Evolutionary conservation across 2,888 invertebrate genomes (phyloP), one percentile per base, ranked within the genome.

Genomic region (Lutraria lutraria): DNA sequence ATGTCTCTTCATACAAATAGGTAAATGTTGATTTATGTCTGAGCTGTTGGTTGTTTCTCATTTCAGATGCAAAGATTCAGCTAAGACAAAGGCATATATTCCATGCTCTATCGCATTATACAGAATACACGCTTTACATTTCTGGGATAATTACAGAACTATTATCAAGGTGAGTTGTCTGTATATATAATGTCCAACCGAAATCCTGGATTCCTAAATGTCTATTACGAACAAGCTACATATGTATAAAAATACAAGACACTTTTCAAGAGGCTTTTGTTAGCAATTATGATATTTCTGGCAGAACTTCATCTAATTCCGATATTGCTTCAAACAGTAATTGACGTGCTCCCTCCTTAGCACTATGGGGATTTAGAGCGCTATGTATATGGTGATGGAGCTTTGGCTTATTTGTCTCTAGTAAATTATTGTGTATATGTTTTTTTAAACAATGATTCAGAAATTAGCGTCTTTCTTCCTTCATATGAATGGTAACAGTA

Each of bases 41-140:
- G 43, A 43, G 43, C 2, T 43, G 43, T 43, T 43, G 43, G 43
- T 68, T 10, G 63, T 34, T 68, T 68, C n/a, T 53, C 34, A 13
- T 81, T 21, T 13, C 29, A 88, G 83, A 68, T 84, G 63, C 53
- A 80, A 88, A 29, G 68, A 96, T 52, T 95, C 96, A 0, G 54
- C 52, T 0, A 93, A 95, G 43, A 94, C 94, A 13, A 96, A 96
- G 83, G 96, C 96, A 0, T 96, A 93, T 88, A 81, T 96, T 4
- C 96, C 96, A 0, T 96, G 96, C 83, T 94, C 93, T 12, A 90
- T 96, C 25, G 95, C 96, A 0, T 90, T 96, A 29, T 93, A 94
- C 83, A 89, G 94, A 25, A 84, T 95, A 12, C 94, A 95, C 89
- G 19, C 93, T 19, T 10, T 94, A 19, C 93, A 94, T 16, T 79